Evolutionary conservation across 2,888 invertebrate species (phyloP).

Genomic region (Chirona hameri): DNA sequence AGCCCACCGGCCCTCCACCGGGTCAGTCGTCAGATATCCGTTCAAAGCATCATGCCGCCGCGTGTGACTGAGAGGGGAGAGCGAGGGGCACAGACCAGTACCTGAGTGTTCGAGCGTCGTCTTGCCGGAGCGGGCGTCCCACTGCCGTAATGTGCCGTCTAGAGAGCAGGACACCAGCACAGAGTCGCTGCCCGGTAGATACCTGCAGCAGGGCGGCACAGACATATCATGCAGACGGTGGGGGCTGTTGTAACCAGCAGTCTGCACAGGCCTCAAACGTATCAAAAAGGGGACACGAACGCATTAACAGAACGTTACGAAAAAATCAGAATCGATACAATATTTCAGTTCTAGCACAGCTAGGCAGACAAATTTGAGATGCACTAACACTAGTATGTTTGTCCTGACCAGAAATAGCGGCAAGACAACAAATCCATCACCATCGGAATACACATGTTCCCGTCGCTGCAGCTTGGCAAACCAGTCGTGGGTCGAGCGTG

Average conservation of each 20-base stretch:
- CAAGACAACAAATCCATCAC: not conserved
- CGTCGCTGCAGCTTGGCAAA: not conserved
- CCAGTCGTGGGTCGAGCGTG: not conserved
- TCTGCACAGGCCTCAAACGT: no score
- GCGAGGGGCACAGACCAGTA: not conserved
- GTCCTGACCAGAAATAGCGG: not conserved
- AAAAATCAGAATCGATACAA: not conserved
- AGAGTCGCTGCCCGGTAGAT: not conserved
- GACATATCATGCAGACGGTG: no score
- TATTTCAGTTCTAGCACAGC: not conserved
- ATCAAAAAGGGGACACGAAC: no score
- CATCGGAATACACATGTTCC: not conserved
- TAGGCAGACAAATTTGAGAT: not conserved
- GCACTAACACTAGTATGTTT: not conserved
- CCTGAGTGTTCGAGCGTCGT: not conserved
- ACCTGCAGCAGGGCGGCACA: not conserved
- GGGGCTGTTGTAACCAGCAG: no score
- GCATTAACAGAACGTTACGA: not conserved
- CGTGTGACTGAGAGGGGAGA: no score
- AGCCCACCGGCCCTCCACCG: not conserved
- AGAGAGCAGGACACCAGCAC: constrained; percentile 31
- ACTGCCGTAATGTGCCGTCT: not conserved
- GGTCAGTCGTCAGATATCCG: constrained; percentile 28
- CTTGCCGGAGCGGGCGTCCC: constrained; percentile 7
- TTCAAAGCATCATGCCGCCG: constrained; percentile 2